Percentiles rank a stretch among this genome's conserved stretches.
phyloP scores from a whole-genome alignment of 1,140 invertebrate species.

The Drosophila orena region DNA sequence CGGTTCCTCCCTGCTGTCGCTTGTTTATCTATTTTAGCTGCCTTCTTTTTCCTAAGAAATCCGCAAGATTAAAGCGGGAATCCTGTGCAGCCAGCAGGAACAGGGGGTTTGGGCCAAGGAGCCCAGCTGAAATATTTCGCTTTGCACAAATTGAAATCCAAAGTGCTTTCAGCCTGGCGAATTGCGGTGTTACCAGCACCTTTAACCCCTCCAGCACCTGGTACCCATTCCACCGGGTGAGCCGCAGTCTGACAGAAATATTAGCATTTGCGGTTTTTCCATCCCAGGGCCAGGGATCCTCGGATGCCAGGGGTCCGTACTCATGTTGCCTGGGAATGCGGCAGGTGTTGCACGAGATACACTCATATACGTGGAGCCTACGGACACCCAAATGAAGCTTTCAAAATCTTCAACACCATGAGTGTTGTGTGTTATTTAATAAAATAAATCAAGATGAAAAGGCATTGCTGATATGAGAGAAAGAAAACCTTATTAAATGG shows the following conservation, averaged over 20 bases:
- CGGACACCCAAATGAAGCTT: constrained; percentile 14
- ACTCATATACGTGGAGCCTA: constrained; percentile 14
- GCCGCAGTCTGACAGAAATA: constrained; percentile 75
- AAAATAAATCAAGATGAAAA: too few species aligned
- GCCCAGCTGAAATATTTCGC: constrained; percentile 82
- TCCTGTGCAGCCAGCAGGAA: constrained; percentile 1
- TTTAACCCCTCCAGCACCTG: background rate
- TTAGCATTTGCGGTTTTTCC: constrained; percentile 72
- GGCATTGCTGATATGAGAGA: too few species aligned
- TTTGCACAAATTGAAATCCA: constrained; percentile 82
- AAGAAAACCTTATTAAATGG: too few species aligned
- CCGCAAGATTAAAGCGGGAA: constrained; percentile 73
- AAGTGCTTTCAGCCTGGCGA: constrained; percentile 72
- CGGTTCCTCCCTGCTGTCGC: constrained; percentile 41
- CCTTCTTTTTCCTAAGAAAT: constrained; percentile 67
- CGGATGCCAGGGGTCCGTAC: background rate
- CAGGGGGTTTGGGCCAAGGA: constrained; percentile 24
- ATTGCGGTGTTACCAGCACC: constrained; percentile 40
- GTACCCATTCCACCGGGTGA: constrained; percentile 10
- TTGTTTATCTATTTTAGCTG: constrained; percentile 80
- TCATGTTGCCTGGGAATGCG: constrained; percentile 51
- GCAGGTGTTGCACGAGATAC: constrained; percentile 55
- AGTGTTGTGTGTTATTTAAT: too few species aligned
- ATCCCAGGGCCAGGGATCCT: constrained; percentile 1
- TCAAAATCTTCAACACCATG: background rate